Evolutionary conservation across 2,888 invertebrate genomes (phyloP).

Genomic region (Ischnus inquisitorius): DNA sequence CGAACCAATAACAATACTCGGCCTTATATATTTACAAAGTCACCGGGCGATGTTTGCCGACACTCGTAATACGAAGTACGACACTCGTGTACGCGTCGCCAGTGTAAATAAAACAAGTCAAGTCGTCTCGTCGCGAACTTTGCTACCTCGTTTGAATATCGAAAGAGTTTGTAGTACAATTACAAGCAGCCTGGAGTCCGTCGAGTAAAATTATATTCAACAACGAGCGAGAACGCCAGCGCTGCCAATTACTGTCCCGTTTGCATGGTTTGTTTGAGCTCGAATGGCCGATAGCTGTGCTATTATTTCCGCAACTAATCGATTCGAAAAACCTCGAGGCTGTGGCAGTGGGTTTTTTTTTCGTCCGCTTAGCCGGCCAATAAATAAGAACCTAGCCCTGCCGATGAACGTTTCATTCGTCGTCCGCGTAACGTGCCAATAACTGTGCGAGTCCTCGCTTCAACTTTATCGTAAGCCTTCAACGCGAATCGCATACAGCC

Average conservation of each 20-base stretch:
- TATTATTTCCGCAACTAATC: neutral
- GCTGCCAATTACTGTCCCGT: neutral
- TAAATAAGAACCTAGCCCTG: too few species aligned
- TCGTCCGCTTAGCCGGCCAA: neutral
- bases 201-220: neutral
- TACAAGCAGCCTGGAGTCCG: neutral
- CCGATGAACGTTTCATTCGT: neutral
- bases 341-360: neutral
- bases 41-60: neutral
- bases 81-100: neutral
- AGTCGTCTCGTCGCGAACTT: neutral
- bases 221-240: neutral
- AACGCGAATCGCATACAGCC: neutral
- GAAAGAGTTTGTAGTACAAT: neutral
- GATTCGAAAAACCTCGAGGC: too few species aligned
- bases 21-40: conserved; percentile 1
- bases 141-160: neutral
- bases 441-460: too few species aligned
- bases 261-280: neutral
- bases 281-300: neutral
- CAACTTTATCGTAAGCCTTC: neutral
- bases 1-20: neutral
- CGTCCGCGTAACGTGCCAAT: neutral
- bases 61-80: neutral
- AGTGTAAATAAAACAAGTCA: neutral